Base-by-base conservation (phyloP, 2,888 invertebrate species). In the Andrena dorsata region DNA sequence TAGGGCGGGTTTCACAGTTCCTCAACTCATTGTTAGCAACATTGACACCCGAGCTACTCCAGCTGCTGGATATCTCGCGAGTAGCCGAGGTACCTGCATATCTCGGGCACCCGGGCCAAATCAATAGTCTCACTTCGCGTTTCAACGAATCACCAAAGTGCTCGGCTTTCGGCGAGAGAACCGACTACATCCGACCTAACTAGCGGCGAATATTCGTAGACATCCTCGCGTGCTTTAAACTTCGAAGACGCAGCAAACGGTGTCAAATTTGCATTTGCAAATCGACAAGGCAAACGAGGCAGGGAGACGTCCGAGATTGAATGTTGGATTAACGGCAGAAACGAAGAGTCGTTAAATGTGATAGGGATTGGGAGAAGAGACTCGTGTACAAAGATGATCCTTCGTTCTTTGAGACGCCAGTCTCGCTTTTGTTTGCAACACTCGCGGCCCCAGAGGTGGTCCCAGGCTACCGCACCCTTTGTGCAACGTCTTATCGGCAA, bases 361-460 rank as follows among this genome's bases (percentile, higher is more conserved):
- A 20, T 35, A 20, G 35, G 61, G 35, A 63, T 5, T 35, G 35
- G 20, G n/a, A 20, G 35, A 2, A 47, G 16, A 47, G 41, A n/a
- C 26, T n/a, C 41, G 64, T 10, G 8, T 20, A 41, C 41, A 64
- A 47, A 26, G 41, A 26, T n/a, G 64, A 64, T 2, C 10, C 41
- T 16, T 13, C 4, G 41, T n/a, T 47, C 41, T 2, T 41, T 23
- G 23, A 47, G 5, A 26, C 26, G 41, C 1, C 10, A 23, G 8
- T 20, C 23, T 47, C 16, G 64, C 23, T 23, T 64, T 41, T 64
- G 64, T 64, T 64, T 41, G 41, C 26, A 26, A 41, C 13, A 64
- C 41, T 64, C 23, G 26, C 13, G 6, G 41, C 20, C n/a, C 47
- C 26, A 64, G 16, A 32, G 13, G 41, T 41, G 5, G 5, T 64